Conservation (phyloP, 2,113 vertebrate genomes). For the Synodontis membranacea region DNA sequence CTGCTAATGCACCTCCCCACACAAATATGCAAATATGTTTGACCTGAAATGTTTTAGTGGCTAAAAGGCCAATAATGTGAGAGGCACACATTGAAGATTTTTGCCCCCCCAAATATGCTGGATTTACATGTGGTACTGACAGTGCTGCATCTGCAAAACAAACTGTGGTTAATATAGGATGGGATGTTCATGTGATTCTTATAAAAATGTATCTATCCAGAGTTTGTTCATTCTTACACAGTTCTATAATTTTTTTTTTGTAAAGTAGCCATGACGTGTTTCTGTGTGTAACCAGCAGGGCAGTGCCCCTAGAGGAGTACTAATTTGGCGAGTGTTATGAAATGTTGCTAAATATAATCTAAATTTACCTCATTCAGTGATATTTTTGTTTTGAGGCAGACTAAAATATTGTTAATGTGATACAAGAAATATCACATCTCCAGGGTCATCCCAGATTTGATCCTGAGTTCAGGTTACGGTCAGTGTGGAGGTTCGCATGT, state of each 20-base stretch:
- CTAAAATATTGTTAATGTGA: slow-evolving; percentile 23
- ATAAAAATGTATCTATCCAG: neutral
- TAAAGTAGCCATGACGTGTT: neutral
- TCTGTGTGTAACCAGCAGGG: neutral
- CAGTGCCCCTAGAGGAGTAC: neutral
- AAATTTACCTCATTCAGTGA: neutral
- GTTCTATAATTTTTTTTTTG: neutral
- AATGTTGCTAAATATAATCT: neutral
- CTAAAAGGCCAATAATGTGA: neutral
- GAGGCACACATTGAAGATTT: slow-evolving; percentile 3
- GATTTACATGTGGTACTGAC: slow-evolving; percentile 24
- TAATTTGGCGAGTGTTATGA: neutral
- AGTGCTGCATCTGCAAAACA: neutral
- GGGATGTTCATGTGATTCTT: neutral
- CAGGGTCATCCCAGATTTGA: neutral
- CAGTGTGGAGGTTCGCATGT: neutral
- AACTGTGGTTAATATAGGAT: neutral
- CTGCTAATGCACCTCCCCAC: slow-evolving; percentile 30
- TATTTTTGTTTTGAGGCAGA: neutral
- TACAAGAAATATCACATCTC: no score
- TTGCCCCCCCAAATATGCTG: slow-evolving; percentile 18
- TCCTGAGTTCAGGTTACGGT: slow-evolving; percentile 4
- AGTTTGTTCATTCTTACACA: slow-evolving; percentile 21
- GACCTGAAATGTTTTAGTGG: slow-evolving; percentile 16
- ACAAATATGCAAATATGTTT: slow-evolving; percentile 41